phyloP scores from a whole-genome alignment of 2,113 vertebrate genomes.

The Xiphophorus hellerii region DNA sequence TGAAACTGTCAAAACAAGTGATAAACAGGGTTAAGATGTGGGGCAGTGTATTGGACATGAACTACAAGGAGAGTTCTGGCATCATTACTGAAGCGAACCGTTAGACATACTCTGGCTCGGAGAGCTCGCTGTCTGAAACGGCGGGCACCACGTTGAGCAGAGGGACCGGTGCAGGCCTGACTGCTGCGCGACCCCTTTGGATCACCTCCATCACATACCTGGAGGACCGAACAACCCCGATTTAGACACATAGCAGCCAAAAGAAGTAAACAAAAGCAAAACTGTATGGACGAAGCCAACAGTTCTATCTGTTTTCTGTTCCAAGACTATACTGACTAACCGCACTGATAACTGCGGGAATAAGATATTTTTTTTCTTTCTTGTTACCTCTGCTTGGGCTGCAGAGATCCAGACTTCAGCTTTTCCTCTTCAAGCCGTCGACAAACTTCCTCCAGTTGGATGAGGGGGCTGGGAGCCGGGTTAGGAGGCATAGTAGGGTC shows the following conservation, averaged over 20 bases:
- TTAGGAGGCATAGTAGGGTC: conserved; percentile 97
- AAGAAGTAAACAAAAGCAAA: neutral
- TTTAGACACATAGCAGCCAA: conserved; percentile 50
- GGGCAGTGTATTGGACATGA: neutral
- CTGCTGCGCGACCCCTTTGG: conserved; percentile 83
- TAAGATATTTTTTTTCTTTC: neutral
- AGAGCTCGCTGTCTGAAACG: conserved; percentile 87
- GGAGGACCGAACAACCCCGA: conserved; percentile 75
- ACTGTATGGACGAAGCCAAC: neutral
- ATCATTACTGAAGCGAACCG: conserved; percentile 36
- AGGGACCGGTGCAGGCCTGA: conserved; percentile 81
- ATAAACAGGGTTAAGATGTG: neutral
- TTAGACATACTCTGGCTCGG: conserved; percentile 84
- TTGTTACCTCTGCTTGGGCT: conserved; percentile 86
- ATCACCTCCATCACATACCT: conserved; percentile 91
- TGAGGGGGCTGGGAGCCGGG: conserved; percentile 93
- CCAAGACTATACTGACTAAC: neutral
- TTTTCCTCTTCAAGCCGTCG: conserved; percentile 92
- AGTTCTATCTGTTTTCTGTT: neutral
- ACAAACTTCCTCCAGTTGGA: conserved; percentile 93
- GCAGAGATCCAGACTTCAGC: conserved; percentile 82
- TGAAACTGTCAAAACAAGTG: neutral
- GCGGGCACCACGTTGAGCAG: conserved; percentile 83
- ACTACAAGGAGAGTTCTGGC: neutral
- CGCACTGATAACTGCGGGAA: neutral